A percentile compares a stretch with the other conserved stretches of the same genome.
phyloP scores from a whole-genome alignment of 2,888 invertebrate genomes.

The Bombylius major region DNA sequence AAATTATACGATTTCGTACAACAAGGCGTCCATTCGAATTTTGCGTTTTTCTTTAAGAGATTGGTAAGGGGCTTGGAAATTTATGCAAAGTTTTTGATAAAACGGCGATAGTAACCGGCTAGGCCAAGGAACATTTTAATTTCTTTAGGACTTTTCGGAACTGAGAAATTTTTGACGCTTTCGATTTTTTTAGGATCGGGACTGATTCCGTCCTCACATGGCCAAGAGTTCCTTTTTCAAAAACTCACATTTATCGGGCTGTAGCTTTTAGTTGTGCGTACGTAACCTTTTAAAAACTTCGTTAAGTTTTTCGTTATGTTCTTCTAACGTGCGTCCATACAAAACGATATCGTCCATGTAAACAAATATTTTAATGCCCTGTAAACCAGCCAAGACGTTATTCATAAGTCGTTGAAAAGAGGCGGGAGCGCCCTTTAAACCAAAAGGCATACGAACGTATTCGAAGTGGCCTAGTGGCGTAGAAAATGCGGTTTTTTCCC shows the following conservation, averaged over 20 bases:
- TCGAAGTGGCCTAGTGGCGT: no score
- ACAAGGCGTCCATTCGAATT: constrained; percentile 1
- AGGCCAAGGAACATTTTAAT: constrained; percentile 18
- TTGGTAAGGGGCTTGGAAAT: constrained; percentile 1
- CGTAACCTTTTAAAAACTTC: constrained; percentile 17
- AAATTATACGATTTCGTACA: constrained; percentile 2
- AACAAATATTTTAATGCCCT: constrained; percentile 12
- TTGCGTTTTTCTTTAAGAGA: neutral
- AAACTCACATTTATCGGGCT: constrained; percentile 18
- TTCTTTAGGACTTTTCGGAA: constrained; percentile 15
- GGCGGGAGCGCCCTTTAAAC: constrained; percentile 14
- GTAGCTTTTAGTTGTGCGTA: constrained; percentile 16
- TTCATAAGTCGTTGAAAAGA: no score
- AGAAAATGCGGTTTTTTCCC: neutral
- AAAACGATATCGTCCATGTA: constrained; percentile 25
- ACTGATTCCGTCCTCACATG: constrained; percentile 19
- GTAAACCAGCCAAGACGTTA: no score
- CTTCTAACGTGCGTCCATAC: constrained; percentile 18
- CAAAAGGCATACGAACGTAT: constrained; percentile 25
- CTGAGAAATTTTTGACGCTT: constrained; percentile 2
- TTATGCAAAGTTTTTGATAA: constrained; percentile 8
- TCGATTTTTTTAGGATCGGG: constrained; percentile 3
- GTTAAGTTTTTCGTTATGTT: constrained; percentile 17
- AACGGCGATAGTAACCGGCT: constrained; percentile 13
- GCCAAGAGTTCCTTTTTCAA: constrained; percentile 16